Base-by-base conservation (phyloP, 2,888 invertebrate species). In the Tipula confusa region DNA sequence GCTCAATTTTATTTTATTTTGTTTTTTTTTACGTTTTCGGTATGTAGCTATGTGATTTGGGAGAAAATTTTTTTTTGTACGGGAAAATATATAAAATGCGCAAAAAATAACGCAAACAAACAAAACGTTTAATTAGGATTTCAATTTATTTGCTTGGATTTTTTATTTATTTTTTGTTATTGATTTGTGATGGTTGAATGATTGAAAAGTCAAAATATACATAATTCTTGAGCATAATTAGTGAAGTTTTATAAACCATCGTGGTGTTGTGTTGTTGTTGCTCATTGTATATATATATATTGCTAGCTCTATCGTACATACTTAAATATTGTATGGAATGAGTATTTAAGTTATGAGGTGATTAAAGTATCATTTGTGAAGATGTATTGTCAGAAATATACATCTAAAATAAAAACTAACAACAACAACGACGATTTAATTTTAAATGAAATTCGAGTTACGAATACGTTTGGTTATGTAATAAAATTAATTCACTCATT, bases 161-260 rank as follows among this genome's bases (percentile, higher is more conserved):
- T 64, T 64, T 64, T 64, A 24, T 43, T 31, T 38, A 13, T 15
- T 64, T 64, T 24, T 64, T n/a, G n/a, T 64, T 64, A 64, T 64
- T 64, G 64, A 64, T 64, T 64, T 64, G 64, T 64, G 64, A 64
- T 64, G 64, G 64, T 64, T 64, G 64, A 64, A 64, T 64, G 64
- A 64, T 64, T 64, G 64, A 64, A 64, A 64, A 64, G 64, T 64
- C 64, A 64, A 64, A 64, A 64, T 64, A 64, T 24, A 64, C 64
- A 64, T 64, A 64, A 64, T 64, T 64, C 64, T 64, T 64, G 64
- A 64, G 64, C 64, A 64, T 64, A 64, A 64, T 64, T 64, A 64
- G 64, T 64, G 64, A 64, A 64, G 64, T 64, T 64, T 15, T 15
- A 18, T 43, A 33, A 9, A 43, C 15, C 43, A 43, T n/a, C n/a